A percentile compares a stretch with the other conserved stretches of the same genome.
Conservation (phyloP, 1,140 invertebrate species). For the Wasmannia auropunctata region DNA sequence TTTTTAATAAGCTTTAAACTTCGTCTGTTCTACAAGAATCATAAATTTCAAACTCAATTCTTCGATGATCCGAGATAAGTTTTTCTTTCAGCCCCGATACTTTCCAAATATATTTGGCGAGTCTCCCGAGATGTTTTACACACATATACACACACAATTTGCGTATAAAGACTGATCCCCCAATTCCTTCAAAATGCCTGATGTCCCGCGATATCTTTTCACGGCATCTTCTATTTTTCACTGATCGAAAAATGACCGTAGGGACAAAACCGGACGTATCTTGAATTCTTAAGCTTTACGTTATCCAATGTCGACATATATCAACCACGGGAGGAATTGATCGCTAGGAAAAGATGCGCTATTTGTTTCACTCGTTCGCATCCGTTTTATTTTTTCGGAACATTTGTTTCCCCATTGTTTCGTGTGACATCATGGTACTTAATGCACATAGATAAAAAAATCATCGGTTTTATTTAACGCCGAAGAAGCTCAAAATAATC, state of each 20-base stretch:
- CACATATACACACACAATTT: neutral
- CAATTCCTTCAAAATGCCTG: neutral
- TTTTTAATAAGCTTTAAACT: neutral
- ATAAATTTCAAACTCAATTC: conserved; percentile 32
- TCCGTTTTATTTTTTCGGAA: neutral
- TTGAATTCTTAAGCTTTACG: neutral
- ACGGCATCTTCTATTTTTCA: neutral
- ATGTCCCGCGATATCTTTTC: neutral
- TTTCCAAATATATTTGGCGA: neutral
- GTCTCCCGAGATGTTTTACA: neutral
- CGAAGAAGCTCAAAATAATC: conserved; percentile 15
- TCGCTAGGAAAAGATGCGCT: neutral
- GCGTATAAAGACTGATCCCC: neutral
- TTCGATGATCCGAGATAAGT: neutral
- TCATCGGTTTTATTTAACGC: neutral
- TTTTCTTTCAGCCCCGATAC: neutral
- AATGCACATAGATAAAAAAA: neutral
- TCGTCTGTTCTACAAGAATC: neutral
- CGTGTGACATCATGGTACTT: neutral
- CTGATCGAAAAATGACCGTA: neutral
- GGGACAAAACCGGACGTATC: neutral
- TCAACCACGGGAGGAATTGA: neutral
- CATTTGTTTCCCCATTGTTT: neutral
- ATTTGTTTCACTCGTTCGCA: neutral
- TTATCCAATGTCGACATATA: neutral